phyloP scores from a whole-genome alignment of 2,113 vertebrate species.

The Colistium nudipinnis region DNA sequence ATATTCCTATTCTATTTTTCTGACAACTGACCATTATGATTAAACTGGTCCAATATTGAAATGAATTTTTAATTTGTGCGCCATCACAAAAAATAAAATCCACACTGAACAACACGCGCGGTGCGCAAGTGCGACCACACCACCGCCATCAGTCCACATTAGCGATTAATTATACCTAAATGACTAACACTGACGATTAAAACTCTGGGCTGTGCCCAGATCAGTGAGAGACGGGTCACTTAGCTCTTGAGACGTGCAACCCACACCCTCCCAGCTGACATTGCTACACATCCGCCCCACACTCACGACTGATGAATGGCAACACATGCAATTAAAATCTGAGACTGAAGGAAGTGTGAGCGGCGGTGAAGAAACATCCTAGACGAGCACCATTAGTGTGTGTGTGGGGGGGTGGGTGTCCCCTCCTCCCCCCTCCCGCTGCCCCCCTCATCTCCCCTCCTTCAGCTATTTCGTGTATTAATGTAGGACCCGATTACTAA shows the following conservation, averaged over 20 bases:
- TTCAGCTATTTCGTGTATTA: slow-evolving; percentile 43
- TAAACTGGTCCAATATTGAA: too few relatives aligned
- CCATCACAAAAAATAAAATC: slow-evolving; percentile 7
- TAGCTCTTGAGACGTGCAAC: too few relatives aligned
- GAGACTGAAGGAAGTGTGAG: slow-evolving; percentile 54
- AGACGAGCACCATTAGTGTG: slow-evolving; percentile 64
- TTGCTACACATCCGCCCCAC: slow-evolving; percentile 1
- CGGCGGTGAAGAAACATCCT: slow-evolving; percentile 50
- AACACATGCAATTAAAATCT: slow-evolving; percentile 61
- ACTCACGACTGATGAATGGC: slow-evolving; percentile 50
- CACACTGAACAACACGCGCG: neutral
- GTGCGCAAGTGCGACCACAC: neutral
- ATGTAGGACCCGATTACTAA: slow-evolving; percentile 60
- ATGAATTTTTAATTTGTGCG: slow-evolving; percentile 17
- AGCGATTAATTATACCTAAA: slow-evolving; percentile 54
- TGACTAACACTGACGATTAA: slow-evolving; percentile 63
- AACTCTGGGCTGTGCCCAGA: slow-evolving; percentile 47
- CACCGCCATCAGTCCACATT: slow-evolving; percentile 43
- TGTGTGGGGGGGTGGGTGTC: neutral
- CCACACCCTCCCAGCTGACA: slow-evolving; percentile 4
- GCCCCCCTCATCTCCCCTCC: slow-evolving; percentile 32
- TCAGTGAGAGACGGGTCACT: slow-evolving; percentile 59
- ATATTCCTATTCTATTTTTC: neutral
- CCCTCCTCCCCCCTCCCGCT: neutral
- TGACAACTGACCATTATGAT: slow-evolving; percentile 8